Percentiles rank a stretch among this genome's conserved stretches.
Evolutionary conservation across 2,113 vertebrate genomes (phyloP).

Genomic region (Anoplopoma fimbria): DNA sequence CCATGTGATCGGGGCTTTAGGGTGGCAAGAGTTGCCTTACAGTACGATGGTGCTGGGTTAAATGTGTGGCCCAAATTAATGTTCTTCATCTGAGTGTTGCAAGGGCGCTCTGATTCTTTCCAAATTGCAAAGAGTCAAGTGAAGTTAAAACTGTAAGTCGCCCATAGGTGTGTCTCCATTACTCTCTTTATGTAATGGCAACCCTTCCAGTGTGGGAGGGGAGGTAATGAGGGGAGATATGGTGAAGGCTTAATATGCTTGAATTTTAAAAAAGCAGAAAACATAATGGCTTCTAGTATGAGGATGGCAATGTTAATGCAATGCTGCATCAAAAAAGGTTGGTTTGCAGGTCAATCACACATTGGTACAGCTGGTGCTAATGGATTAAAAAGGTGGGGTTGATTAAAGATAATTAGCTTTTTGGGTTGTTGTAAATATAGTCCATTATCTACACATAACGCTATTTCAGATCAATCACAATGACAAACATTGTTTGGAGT

Average conservation of each 20-base stretch:
- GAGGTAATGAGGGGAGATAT: conserved; percentile 6
- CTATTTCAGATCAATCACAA: conserved; percentile 36
- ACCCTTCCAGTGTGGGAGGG: conserved; percentile 19
- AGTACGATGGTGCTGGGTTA: neutral
- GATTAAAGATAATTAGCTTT: conserved; percentile 53
- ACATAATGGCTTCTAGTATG: conserved; percentile 23
- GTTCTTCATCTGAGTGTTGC: conserved; percentile 18
- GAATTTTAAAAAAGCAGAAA: conserved; percentile 36
- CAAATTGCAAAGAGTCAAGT: conserved; percentile 4
- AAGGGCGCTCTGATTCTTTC: conserved; percentile 16
- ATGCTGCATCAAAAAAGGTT: neutral
- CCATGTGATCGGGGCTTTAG: neutral
- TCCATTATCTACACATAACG: conserved; percentile 22
- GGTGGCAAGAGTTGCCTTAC: neutral
- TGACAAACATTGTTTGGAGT: conserved; percentile 9
- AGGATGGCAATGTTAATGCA: conserved; percentile 33
- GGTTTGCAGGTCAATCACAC: conserved; percentile 29
- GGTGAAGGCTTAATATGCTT: conserved; percentile 10
- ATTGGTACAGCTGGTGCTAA: conserved; percentile 48
- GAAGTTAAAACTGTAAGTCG: conserved; percentile 30
- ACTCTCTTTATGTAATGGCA: conserved; percentile 14
- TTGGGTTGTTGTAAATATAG: conserved; percentile 14
- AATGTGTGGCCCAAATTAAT: neutral
- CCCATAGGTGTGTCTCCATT: conserved; percentile 24
- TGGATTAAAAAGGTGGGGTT: conserved; percentile 36